Percentiles rank a stretch among this genome's conserved stretches.
These are phyloP conservation scores for Gryllus bimaculatus DNA, from an alignment of 1,140 invertebrate species.

Conservation along the genomic window DNA sequence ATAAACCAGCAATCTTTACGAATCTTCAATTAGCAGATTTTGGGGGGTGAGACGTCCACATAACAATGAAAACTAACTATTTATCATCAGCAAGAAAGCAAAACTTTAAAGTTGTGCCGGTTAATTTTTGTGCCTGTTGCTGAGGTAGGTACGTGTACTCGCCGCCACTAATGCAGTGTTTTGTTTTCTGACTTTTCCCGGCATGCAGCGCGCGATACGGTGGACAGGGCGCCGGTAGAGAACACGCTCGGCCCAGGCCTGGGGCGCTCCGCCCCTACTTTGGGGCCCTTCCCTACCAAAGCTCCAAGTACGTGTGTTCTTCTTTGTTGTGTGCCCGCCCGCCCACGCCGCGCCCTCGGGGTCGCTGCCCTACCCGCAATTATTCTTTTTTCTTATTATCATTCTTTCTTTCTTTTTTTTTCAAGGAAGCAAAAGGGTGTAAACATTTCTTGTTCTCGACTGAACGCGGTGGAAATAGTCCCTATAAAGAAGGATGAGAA, in stretches of 20 bases:
- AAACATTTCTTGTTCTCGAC: too few relatives aligned
- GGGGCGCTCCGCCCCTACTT: conserved; percentile 8
- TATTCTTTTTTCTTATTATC: background rate
- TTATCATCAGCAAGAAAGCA: too few relatives aligned
- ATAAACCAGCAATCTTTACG: too few relatives aligned
- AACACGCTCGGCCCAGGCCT: conserved; percentile 4
- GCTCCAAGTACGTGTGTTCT: conserved; percentile 45
- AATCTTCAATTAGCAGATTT: too few relatives aligned
- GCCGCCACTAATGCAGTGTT: background rate
- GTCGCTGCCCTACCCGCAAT: background rate
- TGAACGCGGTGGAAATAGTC: too few relatives aligned
- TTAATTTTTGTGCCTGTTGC: too few relatives aligned
- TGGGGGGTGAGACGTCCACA: too few relatives aligned
- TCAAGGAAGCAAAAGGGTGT: background rate
- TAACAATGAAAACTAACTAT: too few relatives aligned
- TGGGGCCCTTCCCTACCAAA: conserved; percentile 43
- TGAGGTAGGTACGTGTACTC: too few relatives aligned
- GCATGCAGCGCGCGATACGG: conserved; percentile 10
- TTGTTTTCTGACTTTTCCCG: conserved; percentile 11
- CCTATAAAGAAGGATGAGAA: too few relatives aligned
- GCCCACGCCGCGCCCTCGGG: background rate
- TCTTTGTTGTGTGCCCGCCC: conserved; percentile 6
- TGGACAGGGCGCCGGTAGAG: conserved; percentile 11
- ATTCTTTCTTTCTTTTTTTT: conserved; percentile 10
- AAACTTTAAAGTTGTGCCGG: too few relatives aligned